A percentile compares a stretch with the other conserved stretches of the same genome.
phyloP scores from a whole-genome alignment of 2,888 invertebrate species.

The Nomada goodeniana region DNA sequence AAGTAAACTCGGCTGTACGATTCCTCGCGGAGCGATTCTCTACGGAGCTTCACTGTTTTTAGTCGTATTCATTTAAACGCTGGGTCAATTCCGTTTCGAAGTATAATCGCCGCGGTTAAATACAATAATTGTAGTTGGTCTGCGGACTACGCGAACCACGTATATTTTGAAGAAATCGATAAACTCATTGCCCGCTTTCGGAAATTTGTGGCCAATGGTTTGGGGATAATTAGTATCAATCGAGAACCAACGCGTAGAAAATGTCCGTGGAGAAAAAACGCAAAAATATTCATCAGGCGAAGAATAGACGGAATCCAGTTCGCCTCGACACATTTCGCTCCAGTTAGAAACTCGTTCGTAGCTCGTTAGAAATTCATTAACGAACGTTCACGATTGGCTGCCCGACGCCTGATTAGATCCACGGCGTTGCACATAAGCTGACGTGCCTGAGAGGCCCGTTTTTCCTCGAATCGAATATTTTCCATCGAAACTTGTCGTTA shows the following conservation, averaged over 20 bases:
- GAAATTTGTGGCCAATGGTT: no score
- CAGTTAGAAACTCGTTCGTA: conserved; percentile 55
- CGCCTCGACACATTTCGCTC: conserved; percentile 61
- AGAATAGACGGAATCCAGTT: conserved; percentile 54
- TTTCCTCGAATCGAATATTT: conserved; percentile 1
- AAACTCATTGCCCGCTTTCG: no score
- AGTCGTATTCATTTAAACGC: not conserved
- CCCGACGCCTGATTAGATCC: conserved; percentile 50
- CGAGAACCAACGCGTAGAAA: no score
- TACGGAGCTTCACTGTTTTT: not conserved
- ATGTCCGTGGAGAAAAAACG: not conserved
- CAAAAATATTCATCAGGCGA: conserved; percentile 28
- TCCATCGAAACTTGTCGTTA: no score
- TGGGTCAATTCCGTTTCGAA: no score
- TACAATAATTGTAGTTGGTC: no score
- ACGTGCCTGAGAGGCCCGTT: conserved; percentile 32
- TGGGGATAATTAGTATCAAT: not conserved
- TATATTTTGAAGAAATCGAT: no score
- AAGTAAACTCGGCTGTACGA: not conserved
- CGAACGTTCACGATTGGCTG: conserved; percentile 41
- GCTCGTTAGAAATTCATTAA: conserved; percentile 64
- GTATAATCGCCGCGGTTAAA: no score
- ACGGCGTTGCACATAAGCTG: conserved; percentile 58
- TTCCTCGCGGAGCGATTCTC: no score
- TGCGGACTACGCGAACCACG: no score